Evolutionary conservation across 2,113 vertebrate genomes (phyloP).

Genomic region (Pollimyrus isidori): DNA sequence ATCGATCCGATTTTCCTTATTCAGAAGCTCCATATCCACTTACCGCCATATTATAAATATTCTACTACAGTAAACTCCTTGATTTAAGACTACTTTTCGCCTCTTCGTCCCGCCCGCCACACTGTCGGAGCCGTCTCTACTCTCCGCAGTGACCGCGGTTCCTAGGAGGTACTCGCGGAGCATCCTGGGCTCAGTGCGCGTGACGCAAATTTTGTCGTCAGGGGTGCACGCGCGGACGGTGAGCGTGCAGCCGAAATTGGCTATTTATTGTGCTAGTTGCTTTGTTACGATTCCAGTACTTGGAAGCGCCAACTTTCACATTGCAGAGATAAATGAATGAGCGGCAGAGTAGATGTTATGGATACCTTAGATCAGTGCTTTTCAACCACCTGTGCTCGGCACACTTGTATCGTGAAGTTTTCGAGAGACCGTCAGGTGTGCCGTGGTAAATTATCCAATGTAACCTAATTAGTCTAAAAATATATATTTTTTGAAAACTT

Average conservation of each 20-base stretch:
- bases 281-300: background rate
- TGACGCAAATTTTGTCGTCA: background rate
- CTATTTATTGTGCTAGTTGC: background rate
- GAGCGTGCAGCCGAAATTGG: background rate
- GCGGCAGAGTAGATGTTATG: background rate
- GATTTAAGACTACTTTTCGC: background rate
- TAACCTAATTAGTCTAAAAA: too few relatives aligned
- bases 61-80: background rate
- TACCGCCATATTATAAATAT: constrained; percentile 18
- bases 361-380: background rate
- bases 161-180: constrained; percentile 3
- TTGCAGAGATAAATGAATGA: background rate
- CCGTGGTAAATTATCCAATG: too few relatives aligned
- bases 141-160: constrained; percentile 8
- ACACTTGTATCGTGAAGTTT: too few relatives aligned
- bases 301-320: background rate
- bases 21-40: background rate
- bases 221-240: background rate
- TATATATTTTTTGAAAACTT: too few relatives aligned
- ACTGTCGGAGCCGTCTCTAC: background rate
- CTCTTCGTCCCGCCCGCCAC: background rate
- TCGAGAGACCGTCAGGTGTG: too few relatives aligned
- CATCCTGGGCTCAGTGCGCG: constrained; percentile 12
- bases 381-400: too few relatives aligned
- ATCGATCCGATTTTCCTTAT: background rate